These are phyloP conservation scores for Ciconia maguari DNA, from an alignment of 2,113 vertebrate genomes.

Conservation along the genomic window DNA sequence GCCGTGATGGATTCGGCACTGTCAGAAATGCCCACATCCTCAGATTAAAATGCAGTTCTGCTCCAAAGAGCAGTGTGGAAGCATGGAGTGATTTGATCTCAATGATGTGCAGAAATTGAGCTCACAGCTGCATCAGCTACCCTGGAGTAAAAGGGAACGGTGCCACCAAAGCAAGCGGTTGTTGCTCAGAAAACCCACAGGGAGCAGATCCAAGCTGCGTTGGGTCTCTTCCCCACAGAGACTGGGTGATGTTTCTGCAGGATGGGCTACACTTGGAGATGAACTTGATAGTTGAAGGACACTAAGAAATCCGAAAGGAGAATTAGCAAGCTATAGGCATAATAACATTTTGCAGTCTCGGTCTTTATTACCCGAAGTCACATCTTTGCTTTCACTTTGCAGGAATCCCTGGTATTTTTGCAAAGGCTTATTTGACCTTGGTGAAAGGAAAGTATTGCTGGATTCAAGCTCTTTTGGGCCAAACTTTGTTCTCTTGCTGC, in stretches of 20 bases:
- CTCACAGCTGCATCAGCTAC: rapidly evolving
- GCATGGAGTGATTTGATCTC: neutral
- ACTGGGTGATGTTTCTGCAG: neutral
- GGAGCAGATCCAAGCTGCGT: neutral
- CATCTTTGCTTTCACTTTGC: neutral
- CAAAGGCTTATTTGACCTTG: neutral
- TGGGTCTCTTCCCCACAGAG: neutral
- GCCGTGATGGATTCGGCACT: neutral
- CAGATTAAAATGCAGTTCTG: neutral
- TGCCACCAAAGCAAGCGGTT: neutral
- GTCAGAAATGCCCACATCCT: neutral
- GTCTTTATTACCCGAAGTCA: neutral
- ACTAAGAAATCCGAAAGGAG: neutral
- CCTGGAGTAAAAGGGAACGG: neutral
- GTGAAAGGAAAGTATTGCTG: neutral
- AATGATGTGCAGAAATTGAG: neutral
- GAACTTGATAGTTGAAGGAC: neutral
- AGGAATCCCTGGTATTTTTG: neutral
- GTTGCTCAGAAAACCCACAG: neutral
- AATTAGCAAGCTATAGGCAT: neutral
- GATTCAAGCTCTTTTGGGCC: neutral
- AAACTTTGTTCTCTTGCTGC: neutral
- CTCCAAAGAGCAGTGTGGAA: neutral
- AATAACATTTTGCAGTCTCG: neutral
- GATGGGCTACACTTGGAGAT: neutral